A percentile compares a stretch with the other conserved stretches of the same genome.
These are phyloP conservation scores for Actinemys pallida DNA, from an alignment of 2,113 vertebrate genomes.

Conservation along the genomic window DNA sequence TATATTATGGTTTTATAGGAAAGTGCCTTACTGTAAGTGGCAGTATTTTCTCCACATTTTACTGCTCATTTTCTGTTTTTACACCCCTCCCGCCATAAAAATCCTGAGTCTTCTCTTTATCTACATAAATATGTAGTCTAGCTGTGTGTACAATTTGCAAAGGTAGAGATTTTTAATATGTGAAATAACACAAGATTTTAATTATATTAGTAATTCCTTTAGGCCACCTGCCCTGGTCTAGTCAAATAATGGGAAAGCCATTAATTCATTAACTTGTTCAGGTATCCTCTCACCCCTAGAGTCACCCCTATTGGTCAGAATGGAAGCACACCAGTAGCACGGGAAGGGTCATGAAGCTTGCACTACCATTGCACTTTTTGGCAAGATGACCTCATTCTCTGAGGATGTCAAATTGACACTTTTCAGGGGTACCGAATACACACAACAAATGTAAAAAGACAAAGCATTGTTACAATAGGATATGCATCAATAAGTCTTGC, in stretches of 20 bases:
- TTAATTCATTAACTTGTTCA: neutral
- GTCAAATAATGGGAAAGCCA: neutral
- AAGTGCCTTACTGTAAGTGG: neutral
- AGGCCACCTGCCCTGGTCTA: neutral
- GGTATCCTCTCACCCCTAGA: neutral
- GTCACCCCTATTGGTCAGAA: neutral
- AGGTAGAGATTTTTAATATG: neutral
- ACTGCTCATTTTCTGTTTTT: neutral
- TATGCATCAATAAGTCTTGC: neutral
- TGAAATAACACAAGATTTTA: neutral
- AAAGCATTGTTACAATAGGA: neutral
- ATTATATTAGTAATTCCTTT: neutral
- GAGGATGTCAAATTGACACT: neutral
- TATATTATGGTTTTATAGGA: neutral
- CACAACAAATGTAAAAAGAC: neutral
- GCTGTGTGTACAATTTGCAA: neutral
- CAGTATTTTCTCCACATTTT: neutral
- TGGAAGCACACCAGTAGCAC: neutral
- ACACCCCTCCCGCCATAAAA: neutral
- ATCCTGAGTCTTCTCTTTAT: neutral
- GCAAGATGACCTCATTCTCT: fast-evolving
- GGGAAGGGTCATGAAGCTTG: neutral
- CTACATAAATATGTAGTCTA: neutral
- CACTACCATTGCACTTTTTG: neutral
- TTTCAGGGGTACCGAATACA: neutral